A percentile compares a stretch with the other conserved stretches of the same genome.
Evolutionary conservation across 2,888 invertebrate genomes (phyloP).

Genomic region (Apotomis betuletana): DNA sequence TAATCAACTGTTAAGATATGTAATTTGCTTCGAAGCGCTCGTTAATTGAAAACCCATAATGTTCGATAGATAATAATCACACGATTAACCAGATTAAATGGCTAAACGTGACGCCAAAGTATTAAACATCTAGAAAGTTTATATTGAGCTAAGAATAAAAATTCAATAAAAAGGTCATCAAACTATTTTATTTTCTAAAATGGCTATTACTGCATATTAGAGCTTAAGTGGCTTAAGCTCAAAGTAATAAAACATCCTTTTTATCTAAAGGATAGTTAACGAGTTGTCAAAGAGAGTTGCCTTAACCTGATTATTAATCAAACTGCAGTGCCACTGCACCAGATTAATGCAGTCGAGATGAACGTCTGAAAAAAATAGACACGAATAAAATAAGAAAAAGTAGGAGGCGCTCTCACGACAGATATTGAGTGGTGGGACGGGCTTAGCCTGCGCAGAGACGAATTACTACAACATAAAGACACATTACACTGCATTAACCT

Average conservation of each 20-base stretch:
- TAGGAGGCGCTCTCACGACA: slow-evolving; percentile 81
- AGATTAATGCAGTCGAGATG: slow-evolving; percentile 77
- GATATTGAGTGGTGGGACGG: slow-evolving; percentile 84
- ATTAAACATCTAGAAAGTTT: slow-evolving; percentile 9
- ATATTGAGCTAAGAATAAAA: not conserved
- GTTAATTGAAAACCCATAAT: slow-evolving; percentile 34
- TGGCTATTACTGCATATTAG: not conserved
- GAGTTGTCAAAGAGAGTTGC: slow-evolving; percentile 31
- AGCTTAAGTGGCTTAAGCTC: not conserved
- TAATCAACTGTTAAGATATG: slow-evolving; percentile 15
- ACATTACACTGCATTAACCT: slow-evolving; percentile 66
- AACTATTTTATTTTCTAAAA: not conserved
- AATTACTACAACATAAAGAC: slow-evolving; percentile 65
- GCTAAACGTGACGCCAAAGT: not conserved
- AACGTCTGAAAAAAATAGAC: slow-evolving; percentile 70
- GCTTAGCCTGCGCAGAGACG: slow-evolving; percentile 81
- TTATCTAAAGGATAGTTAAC: not conserved
- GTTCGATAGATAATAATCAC: slow-evolving; percentile 27
- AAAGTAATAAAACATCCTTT: slow-evolving; percentile 6
- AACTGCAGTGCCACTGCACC: slow-evolving; percentile 78
- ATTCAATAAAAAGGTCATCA: not conserved
- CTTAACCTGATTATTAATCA: slow-evolving; percentile 72
- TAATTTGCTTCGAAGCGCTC: slow-evolving; percentile 13
- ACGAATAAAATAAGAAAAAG: slow-evolving; percentile 81
- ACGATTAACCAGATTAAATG: slow-evolving; percentile 26